Base-by-base conservation (phyloP, 2,113 vertebrate genomes). In the Catagonus wagneri region DNA sequence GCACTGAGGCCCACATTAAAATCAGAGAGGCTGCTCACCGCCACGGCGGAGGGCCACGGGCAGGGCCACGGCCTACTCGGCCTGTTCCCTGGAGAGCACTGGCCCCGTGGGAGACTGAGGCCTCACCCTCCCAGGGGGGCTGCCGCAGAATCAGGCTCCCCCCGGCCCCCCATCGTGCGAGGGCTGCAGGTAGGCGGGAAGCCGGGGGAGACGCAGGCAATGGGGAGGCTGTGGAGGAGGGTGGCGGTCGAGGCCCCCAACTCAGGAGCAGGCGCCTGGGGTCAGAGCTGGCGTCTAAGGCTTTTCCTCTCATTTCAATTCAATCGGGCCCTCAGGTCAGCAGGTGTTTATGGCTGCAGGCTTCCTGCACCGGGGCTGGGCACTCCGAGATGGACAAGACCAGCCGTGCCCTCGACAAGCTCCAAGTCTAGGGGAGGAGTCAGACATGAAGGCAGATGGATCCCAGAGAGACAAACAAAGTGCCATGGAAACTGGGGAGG, bases 1-100 rank as follows among this genome's bases (percentile, higher is more conserved):
- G 96, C 98, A 98, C 98, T 16, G 83, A 98, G 98, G 61, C 98
- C 97, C 97, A 97, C 98, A 96, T 97, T 97, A 97, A 98, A 98
- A 98, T 66, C 97, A 20, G 96, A 97, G 98, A 97, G 97, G 98
- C 60, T 96, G 97, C 98, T 92, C 98, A 78, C 94, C 91, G 29
- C 84, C 52, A 86, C 81, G 87, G 95, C 84, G 97, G 89, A 93
- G 98, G 93, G 78, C 97, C 94, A 19, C 3, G 81, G 98, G 91
- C 97, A 36, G 96, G 93, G 95, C 98, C 97, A 39, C 1, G 63
- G 96, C 93, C 85, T 86, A 1, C 91, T 14, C n/a, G 2, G 71
- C 79, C 74, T 14, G 7, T 80, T 94, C 71, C 69, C 90, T 23
- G 52, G 19, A 32, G 75, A 25, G 52, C 10, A 0, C 61, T 14